Evolutionary conservation across 2,888 invertebrate species (phyloP).

Genomic region (Carpatolechia fugitivella): DNA sequence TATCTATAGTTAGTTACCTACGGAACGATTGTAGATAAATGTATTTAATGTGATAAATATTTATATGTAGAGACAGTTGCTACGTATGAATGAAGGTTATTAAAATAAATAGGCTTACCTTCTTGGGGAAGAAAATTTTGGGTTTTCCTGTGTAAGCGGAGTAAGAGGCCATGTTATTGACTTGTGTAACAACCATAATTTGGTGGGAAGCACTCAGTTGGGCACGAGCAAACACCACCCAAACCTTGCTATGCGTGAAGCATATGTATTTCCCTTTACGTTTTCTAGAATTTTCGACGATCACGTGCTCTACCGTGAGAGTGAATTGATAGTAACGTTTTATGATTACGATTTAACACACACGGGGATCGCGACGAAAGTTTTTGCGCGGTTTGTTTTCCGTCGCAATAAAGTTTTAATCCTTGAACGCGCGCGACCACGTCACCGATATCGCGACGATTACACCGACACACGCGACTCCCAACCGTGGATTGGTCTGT

Average conservation of each 20-base stretch:
- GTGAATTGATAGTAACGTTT: conserved; percentile 50
- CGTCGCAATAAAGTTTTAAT: conserved; percentile 70
- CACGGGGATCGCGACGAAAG: conserved; percentile 53
- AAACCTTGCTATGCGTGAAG: conserved; percentile 43
- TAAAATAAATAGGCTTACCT: conserved; percentile 50
- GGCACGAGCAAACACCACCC: conserved; percentile 56
- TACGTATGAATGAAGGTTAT: background rate
- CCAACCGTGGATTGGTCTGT: conserved; percentile 30
- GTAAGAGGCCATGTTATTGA: conserved; percentile 76
- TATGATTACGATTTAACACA: conserved; percentile 47
- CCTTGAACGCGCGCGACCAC: conserved; percentile 67
- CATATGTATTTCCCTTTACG: conserved; percentile 42
- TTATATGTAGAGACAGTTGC: conserved; percentile 8
- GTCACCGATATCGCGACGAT: conserved; percentile 56
- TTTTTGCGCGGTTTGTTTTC: conserved; percentile 60
- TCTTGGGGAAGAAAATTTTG: conserved; percentile 76
- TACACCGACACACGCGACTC: conserved; percentile 38
- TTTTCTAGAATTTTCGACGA: conserved; percentile 69
- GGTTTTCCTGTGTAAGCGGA: conserved; percentile 75
- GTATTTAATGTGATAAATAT: conserved; percentile 6
- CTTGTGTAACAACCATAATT: conserved; percentile 76
- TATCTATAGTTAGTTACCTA: too few species aligned
- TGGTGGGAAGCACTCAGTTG: conserved; percentile 56
- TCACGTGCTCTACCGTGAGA: conserved; percentile 55
- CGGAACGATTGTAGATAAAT: background rate